Evolutionary conservation across 2,797 vertebrate genomes (phyloP).

Genomic region (Acanthornis magna): DNA sequence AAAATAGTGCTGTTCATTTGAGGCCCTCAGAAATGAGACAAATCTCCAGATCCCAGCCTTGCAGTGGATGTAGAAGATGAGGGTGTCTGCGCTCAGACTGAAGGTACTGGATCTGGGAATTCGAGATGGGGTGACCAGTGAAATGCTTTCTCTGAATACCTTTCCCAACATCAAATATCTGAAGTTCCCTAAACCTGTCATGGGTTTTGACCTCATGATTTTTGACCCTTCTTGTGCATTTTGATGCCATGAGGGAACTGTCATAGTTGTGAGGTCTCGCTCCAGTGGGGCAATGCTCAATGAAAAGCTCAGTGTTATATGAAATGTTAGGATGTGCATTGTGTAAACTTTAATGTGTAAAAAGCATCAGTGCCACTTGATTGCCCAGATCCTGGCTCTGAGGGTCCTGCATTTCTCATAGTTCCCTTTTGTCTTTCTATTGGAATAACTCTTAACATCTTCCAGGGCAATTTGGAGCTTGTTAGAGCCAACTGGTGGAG

Average conservation of each 20-base stretch:
- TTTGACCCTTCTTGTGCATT: neutral
- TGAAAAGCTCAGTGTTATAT: accelerated
- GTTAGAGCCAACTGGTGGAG: neutral
- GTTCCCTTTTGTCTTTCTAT: neutral
- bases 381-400: neutral
- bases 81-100: neutral
- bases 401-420: neutral
- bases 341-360: neutral
- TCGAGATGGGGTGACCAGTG: neutral
- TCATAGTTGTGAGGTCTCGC: neutral
- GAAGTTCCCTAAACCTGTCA: neutral
- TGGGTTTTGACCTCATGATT: neutral
- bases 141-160: neutral
- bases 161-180: accelerated
- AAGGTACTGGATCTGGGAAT: neutral
- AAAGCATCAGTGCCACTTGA: neutral
- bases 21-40: neutral
- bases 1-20: neutral
- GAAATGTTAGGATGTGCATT: accelerated
- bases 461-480: neutral
- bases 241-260: neutral
- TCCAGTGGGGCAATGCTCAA: neutral
- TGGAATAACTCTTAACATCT: neutral
- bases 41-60: neutral
- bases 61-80: neutral